phyloP scores from a whole-genome alignment of 2,797 vertebrate species.

The Lutjanus argentimaculatus region DNA sequence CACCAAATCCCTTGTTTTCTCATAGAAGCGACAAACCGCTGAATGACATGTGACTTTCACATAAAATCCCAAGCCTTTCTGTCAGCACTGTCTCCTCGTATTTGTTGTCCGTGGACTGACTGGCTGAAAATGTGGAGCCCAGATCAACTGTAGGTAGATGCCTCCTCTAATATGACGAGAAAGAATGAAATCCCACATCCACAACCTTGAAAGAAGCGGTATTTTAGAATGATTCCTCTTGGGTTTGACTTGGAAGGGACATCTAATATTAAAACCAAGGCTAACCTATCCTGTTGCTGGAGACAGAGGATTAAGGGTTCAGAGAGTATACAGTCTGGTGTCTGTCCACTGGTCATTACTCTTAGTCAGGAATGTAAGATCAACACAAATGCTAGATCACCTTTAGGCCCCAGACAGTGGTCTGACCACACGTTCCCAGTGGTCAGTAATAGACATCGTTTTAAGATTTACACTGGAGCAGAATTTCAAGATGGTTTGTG shows the following conservation, averaged over 20 bases:
- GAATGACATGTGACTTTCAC: slow-evolving; percentile 46
- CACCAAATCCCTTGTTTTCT: slow-evolving; percentile 64
- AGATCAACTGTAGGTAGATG: slow-evolving; percentile 51
- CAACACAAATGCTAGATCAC: slow-evolving; percentile 65
- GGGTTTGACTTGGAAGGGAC: slow-evolving; percentile 67
- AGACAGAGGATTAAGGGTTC: slow-evolving; percentile 75
- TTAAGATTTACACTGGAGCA: slow-evolving; percentile 50
- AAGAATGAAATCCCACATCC: slow-evolving; percentile 62
- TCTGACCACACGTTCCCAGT: slow-evolving; percentile 62
- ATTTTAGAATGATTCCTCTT: slow-evolving; percentile 49
- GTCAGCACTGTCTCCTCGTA: slow-evolving; percentile 42
- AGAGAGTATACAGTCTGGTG: slow-evolving; percentile 54
- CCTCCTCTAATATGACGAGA: slow-evolving; percentile 52
- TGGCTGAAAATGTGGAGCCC: slow-evolving; percentile 31
- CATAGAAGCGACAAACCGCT: slow-evolving; percentile 48
- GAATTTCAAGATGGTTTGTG: slow-evolving; percentile 47
- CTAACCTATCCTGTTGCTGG: slow-evolving; percentile 59
- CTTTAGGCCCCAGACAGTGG: slow-evolving; percentile 72
- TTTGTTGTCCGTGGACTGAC: slow-evolving; percentile 43
- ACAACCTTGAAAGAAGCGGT: slow-evolving; percentile 66
- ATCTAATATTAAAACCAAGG: slow-evolving; percentile 70
- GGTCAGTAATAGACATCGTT: slow-evolving; percentile 66
- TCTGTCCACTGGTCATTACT: slow-evolving; percentile 69
- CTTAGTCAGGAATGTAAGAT: slow-evolving; percentile 67
- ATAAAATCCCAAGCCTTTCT: slow-evolving; percentile 37